These are phyloP conservation scores for Monoplex corrugatus DNA, from an alignment of 2,888 invertebrate species.

Conservation along the genomic window DNA sequence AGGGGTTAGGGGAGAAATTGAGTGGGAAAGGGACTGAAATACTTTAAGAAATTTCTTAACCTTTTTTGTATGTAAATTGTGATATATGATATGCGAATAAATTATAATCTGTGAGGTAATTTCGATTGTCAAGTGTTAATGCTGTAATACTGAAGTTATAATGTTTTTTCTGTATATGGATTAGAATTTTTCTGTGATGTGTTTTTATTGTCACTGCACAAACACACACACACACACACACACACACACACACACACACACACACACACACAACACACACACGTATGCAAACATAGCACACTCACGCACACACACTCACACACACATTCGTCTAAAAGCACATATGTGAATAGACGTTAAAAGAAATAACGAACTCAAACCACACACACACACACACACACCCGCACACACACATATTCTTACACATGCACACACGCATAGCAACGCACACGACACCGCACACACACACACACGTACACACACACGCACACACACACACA, in stretches of 20 bases:
- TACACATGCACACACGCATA: too few species aligned
- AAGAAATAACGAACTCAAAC: too few species aligned
- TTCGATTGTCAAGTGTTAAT: neutral
- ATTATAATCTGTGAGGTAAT: neutral
- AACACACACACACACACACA: neutral
- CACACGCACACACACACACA: neutral
- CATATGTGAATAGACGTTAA: too few species aligned
- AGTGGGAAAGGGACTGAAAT: conserved; percentile 38
- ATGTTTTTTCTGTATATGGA: neutral
- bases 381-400: too few species aligned
- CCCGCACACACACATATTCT: neutral
- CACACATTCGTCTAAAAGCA: too few species aligned
- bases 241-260: too few species aligned
- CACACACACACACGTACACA: too few species aligned
- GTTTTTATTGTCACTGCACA: too few species aligned
- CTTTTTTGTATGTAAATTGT: neutral
- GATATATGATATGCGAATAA: neutral
- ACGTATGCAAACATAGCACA: too few species aligned
- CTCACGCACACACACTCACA: too few species aligned
- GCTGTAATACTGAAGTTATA: neutral
- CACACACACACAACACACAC: neutral
- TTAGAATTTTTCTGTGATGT: neutral
- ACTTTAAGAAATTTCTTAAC: neutral
- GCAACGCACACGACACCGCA: too few species aligned
- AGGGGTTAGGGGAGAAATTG: conserved; percentile 21